Conservation (phyloP, 2,797 vertebrate genomes). For the Lepilemur septentrionalis region DNA sequence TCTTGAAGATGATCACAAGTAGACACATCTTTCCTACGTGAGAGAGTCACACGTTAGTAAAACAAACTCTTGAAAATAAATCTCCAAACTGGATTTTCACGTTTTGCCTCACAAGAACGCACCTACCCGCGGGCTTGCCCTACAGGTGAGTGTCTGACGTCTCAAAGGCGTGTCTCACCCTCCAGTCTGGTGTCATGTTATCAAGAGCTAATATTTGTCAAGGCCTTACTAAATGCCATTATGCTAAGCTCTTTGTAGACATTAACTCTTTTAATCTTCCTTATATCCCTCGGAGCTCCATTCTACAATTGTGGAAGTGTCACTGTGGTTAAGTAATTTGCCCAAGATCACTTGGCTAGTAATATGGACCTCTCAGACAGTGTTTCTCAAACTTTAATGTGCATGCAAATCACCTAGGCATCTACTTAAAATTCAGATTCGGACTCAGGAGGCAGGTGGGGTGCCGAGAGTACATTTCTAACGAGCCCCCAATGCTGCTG, state of each 20-base stretch:
- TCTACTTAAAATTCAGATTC: not conserved
- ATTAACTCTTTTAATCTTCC: not conserved
- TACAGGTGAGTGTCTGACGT: not conserved
- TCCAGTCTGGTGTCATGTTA: not conserved
- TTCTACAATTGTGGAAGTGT: not conserved
- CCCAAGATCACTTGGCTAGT: not conserved
- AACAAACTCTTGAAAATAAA: conserved; percentile 37
- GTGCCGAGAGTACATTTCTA: not conserved
- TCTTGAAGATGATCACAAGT: not conserved
- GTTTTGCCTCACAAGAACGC: not conserved
- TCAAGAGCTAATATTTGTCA: not conserved
- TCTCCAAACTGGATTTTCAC: not conserved
- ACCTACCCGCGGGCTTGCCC: no score
- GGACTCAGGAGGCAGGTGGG: not conserved
- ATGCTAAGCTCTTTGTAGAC: not conserved
- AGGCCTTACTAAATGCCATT: not conserved
- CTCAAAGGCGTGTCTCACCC: not conserved
- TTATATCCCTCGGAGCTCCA: not conserved
- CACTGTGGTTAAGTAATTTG: not conserved
- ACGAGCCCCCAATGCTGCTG: not conserved
- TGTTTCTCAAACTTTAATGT: not conserved
- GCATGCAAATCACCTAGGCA: not conserved
- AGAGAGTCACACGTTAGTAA: not conserved
- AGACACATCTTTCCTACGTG: not conserved
- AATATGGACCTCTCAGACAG: not conserved